Conservation (phyloP, 23 tunicate genomes). For the Corella eumyota region DNA sequence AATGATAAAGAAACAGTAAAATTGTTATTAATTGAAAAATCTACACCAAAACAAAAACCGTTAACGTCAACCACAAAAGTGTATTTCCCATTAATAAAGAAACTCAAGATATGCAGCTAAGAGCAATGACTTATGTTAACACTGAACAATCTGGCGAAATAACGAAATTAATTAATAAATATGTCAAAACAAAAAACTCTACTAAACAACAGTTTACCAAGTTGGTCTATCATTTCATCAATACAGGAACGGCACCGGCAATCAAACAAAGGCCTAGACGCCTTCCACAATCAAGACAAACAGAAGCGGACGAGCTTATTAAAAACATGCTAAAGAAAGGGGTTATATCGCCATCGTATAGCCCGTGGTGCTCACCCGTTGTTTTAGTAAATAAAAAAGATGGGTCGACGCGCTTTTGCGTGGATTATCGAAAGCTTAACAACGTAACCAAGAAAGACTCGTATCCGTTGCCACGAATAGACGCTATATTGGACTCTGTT, state of each 20-base stretch:
- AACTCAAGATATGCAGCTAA: too few species aligned
- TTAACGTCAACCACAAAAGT: too few species aligned
- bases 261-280: constrained; percentile 3
- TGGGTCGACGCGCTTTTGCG: constrained; percentile 6
- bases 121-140: too few species aligned
- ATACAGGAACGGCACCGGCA: neutral
- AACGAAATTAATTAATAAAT: too few species aligned
- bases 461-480: constrained; percentile 17
- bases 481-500: neutral
- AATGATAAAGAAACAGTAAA: too few species aligned
- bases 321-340: neutral
- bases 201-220: too few species aligned
- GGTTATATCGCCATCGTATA: constrained; percentile 9
- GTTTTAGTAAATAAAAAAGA: constrained; percentile 6
- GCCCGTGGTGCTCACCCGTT: constrained; percentile 3
- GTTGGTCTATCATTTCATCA: neutral
- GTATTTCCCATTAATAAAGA: too few species aligned
- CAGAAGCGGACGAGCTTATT: neutral
- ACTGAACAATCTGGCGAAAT: too few species aligned
- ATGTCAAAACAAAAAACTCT: too few species aligned
- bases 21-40: too few species aligned
- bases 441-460: neutral
- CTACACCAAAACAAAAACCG: too few species aligned
- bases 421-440: constrained; percentile 16
- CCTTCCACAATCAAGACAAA: neutral